These are phyloP conservation scores for Sciurus niger DNA, from an alignment of 2,113 vertebrate genomes.

Conservation along the genomic window DNA sequence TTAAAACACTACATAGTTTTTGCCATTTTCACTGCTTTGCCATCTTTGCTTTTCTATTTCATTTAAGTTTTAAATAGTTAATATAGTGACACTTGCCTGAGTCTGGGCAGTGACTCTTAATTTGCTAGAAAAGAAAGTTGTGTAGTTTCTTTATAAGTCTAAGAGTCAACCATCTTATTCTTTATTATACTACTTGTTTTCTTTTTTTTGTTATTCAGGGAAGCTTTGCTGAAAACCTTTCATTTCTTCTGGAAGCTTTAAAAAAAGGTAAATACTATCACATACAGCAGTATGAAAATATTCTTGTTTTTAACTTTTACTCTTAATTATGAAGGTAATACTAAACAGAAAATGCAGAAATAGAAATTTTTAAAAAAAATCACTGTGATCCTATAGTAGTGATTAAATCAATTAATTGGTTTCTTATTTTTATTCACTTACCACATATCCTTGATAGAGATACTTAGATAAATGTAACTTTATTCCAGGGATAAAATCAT, in stretches of 20 bases:
- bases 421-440: constrained; percentile 29
- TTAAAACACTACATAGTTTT: neutral
- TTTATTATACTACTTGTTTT: neutral
- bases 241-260: constrained; percentile 96
- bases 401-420: constrained; percentile 9
- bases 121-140: constrained; percentile 28
- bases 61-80: constrained; percentile 47
- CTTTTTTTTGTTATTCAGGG: constrained; percentile 89
- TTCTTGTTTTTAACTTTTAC: constrained; percentile 38
- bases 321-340: neutral
- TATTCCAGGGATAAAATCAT: constrained; percentile 23
- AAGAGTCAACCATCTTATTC: neutral
- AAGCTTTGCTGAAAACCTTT: constrained; percentile 97
- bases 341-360: neutral
- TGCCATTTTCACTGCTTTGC: neutral
- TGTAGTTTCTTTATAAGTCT: neutral
- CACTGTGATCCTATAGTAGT: neutral
- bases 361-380: neutral
- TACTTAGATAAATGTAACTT: neutral
- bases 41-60: constrained; percentile 14
- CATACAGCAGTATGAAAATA: neutral
- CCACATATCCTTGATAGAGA: neutral
- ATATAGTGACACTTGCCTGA: neutral
- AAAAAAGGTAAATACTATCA: constrained; percentile 92
- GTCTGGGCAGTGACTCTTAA: neutral